Evolutionary conservation across 2,888 invertebrate genomes (phyloP).

Genomic region (Linnaemya vulpina): DNA sequence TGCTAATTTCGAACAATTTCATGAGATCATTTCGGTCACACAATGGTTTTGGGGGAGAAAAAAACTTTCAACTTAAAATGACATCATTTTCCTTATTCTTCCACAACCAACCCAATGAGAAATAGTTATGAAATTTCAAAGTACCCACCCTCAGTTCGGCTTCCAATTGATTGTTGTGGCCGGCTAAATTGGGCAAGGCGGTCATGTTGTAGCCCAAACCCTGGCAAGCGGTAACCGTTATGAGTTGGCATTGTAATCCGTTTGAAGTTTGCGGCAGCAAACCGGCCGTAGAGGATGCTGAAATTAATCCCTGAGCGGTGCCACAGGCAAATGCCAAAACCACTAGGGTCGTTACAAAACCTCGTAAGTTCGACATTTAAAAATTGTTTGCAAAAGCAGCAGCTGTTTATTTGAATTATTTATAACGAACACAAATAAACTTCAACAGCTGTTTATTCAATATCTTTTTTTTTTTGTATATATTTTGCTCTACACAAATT

Average conservation of each 20-base stretch:
- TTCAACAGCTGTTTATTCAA: constrained; percentile 46
- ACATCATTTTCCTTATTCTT: constrained; percentile 40
- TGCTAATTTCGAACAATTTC: constrained; percentile 44
- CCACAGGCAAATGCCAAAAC: background rate
- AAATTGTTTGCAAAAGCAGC: background rate
- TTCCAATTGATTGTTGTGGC: constrained; percentile 91
- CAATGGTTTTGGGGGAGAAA: constrained; percentile 13
- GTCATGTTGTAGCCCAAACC: constrained; percentile 94
- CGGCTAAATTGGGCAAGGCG: constrained; percentile 92
- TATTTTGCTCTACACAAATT: constrained; percentile 54
- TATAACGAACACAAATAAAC: background rate
- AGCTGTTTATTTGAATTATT: constrained; percentile 15
- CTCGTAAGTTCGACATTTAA: constrained; percentile 36
- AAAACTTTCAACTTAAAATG: constrained; percentile 19
- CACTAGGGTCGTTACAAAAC: constrained; percentile 27
- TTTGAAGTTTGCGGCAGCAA: constrained; percentile 73
- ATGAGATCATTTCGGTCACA: constrained; percentile 44
- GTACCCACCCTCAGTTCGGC: constrained; percentile 89
- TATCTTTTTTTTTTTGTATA: constrained; percentile 41
- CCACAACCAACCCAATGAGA: no score
- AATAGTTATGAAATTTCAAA: constrained; percentile 21
- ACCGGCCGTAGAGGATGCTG: constrained; percentile 24
- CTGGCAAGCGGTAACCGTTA: constrained; percentile 90
- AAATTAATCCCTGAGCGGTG: constrained; percentile 39
- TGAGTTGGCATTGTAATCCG: constrained; percentile 89